Evolutionary conservation across 2,113 vertebrate species (phyloP).

Genomic region (Grantiella picta): DNA sequence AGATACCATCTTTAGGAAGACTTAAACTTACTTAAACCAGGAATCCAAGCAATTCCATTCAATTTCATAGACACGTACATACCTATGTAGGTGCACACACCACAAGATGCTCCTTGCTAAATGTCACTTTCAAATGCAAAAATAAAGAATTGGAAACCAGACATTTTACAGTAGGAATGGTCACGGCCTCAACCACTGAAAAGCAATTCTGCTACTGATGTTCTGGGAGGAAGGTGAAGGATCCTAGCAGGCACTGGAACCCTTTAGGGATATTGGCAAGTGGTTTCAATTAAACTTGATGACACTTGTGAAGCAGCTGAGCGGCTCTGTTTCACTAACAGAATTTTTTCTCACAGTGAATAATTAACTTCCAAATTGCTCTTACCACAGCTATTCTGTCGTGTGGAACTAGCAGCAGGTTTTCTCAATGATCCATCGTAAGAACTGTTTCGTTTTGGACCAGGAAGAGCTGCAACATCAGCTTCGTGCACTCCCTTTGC

Average conservation of each 20-base stretch:
- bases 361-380: not conserved
- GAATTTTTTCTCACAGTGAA: not conserved
- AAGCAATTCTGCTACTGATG: rapidly evolving
- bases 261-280: not conserved
- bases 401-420: not conserved
- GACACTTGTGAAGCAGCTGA: not conserved
- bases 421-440: not conserved
- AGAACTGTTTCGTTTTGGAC: constrained; percentile 33
- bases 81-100: rapidly evolving
- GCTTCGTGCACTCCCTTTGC: constrained; percentile 21
- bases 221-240: not conserved
- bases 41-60: not conserved
- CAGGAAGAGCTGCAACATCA: not conserved
- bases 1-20: not conserved
- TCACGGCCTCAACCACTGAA: not conserved
- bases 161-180: not conserved
- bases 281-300: not conserved
- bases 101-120: not conserved
- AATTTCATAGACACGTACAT: rapidly evolving
- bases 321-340: rapidly evolving
- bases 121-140: not conserved
- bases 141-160: rapidly evolving
- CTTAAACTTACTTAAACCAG: not conserved
- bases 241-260: no score
- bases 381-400: constrained; percentile 70